Evolutionary conservation across 2,797 vertebrate genomes (phyloP).

Genomic region (Onychomys torridus): DNA sequence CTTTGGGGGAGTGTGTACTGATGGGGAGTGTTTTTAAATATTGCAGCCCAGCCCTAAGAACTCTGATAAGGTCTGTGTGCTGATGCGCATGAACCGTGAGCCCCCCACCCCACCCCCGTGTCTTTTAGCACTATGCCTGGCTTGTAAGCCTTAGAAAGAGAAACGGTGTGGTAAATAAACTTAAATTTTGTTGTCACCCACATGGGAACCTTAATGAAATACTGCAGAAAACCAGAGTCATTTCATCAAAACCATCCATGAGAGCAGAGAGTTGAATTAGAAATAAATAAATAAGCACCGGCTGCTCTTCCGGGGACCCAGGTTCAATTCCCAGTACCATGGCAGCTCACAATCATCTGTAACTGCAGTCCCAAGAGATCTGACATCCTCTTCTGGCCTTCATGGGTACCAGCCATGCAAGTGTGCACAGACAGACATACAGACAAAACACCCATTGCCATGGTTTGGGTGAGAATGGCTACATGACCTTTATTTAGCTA

Average conservation of each 20-base stretch:
- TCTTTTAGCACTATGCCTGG: neutral
- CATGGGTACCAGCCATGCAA: neutral
- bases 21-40: neutral
- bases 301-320: neutral
- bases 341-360: neutral
- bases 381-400: neutral
- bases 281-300: neutral
- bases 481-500: neutral
- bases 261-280: neutral
- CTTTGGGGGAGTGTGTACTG: neutral
- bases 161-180: neutral
- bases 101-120: accelerated
- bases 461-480: neutral
- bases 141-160: neutral
- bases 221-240: neutral
- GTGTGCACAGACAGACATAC: neutral
- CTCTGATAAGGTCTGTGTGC: neutral
- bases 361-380: neutral
- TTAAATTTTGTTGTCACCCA: neutral
- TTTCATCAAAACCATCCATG: neutral
- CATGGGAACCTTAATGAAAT: neutral
- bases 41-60: neutral
- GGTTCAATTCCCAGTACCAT: neutral
- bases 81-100: neutral
- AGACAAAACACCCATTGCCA: too few relatives aligned